phyloP scores from a whole-genome alignment of 2,888 invertebrate species.

The Heteromurus nitidus region DNA sequence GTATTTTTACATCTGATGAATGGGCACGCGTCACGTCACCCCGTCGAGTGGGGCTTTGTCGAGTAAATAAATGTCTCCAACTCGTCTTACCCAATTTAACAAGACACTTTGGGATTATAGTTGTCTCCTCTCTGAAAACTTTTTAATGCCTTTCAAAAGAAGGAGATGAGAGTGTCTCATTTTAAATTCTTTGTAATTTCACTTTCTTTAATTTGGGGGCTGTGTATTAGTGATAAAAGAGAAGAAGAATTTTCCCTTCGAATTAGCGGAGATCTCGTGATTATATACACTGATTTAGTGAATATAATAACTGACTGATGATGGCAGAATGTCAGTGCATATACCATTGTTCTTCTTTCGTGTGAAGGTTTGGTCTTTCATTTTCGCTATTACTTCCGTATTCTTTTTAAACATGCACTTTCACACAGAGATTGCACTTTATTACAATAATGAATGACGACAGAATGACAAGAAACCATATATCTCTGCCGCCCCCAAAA shows the following conservation, averaged over 20 bases:
- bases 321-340: constrained; percentile 1
- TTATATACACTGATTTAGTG: background rate
- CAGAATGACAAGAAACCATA: no score
- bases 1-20: no score
- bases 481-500: no score
- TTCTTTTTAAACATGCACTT: background rate
- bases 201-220: constrained; percentile 26
- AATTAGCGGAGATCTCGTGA: background rate
- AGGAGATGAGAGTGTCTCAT: background rate
- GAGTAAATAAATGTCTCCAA: no score
- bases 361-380: background rate
- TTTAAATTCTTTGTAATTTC: constrained; percentile 15
- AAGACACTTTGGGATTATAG: no score
- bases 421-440: no score
- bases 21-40: no score
- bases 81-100: no score
- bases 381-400: constrained; percentile 11
- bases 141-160: background rate
- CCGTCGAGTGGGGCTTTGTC: no score
- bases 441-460: no score
- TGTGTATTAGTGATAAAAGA: background rate
- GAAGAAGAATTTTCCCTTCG: background rate
- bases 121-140: no score
- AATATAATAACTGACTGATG: background rate
- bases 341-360: background rate